Conservation (phyloP, 1,140 invertebrate species). For the Sesamia nonagrioides region DNA sequence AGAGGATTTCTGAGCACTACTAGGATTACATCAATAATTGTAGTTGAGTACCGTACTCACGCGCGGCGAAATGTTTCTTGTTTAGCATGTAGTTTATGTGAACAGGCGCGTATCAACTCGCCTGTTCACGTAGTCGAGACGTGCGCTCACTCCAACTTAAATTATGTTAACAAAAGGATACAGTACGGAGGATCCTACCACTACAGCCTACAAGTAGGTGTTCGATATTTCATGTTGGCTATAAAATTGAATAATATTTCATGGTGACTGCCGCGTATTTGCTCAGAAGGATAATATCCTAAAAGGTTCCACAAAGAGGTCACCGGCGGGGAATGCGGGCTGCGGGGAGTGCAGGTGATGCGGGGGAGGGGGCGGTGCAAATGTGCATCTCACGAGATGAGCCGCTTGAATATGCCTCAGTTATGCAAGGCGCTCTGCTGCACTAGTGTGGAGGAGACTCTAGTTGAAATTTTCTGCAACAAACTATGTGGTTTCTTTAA, state of each 20-base stretch:
- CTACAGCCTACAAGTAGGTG: background rate
- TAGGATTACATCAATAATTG: too few relatives aligned
- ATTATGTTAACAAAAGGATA: background rate
- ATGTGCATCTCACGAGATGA: conserved; percentile 81
- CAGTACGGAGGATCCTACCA: background rate
- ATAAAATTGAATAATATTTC: conserved; percentile 48
- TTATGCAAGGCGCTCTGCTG: conserved; percentile 52
- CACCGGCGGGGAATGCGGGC: conserved; percentile 36
- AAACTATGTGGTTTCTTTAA: too few relatives aligned
- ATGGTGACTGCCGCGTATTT: conserved; percentile 47
- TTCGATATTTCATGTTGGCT: conserved; percentile 35
- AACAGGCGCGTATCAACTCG: background rate
- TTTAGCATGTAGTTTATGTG: background rate
- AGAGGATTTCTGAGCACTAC: background rate
- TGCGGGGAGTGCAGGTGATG: background rate
- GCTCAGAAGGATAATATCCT: conserved; percentile 61
- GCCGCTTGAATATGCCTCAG: conserved; percentile 70
- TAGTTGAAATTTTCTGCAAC: background rate
- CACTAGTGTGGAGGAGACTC: conserved; percentile 17
- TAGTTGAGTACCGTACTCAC: background rate
- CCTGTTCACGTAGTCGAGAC: background rate
- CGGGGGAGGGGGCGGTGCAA: conserved; percentile 63
- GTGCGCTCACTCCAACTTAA: too few relatives aligned
- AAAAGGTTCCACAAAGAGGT: conserved; percentile 74
- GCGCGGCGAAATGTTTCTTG: background rate